Evolutionary conservation across 2,113 vertebrate genomes (phyloP).

Genomic region (Oreotrochilus melanogaster): DNA sequence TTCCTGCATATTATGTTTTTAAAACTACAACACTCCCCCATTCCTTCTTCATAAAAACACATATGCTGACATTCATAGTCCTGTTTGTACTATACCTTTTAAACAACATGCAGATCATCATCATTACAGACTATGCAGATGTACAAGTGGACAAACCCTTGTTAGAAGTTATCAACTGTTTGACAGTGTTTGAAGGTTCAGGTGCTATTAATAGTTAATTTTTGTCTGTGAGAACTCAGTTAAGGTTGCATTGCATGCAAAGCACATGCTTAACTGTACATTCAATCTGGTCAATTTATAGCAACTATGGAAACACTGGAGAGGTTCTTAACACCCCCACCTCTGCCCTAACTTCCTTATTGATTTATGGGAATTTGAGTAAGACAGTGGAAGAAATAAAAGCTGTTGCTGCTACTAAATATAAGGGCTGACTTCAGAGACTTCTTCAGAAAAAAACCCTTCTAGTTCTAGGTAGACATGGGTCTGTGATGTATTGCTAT

Average conservation of each 20-base stretch:
- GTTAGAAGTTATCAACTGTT: neutral
- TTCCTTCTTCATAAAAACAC: neutral
- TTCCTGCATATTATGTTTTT: neutral
- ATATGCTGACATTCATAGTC: neutral
- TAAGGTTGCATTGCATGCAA: neutral
- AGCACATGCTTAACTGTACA: neutral
- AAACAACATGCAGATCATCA: neutral
- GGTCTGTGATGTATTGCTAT: neutral
- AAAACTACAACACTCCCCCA: neutral
- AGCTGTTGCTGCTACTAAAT: neutral
- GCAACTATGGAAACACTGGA: neutral
- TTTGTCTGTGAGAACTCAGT: neutral
- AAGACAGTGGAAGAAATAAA: neutral
- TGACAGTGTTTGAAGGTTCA: neutral
- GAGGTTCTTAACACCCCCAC: neutral
- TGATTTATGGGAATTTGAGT: neutral
- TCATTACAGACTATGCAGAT: neutral
- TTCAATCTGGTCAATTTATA: neutral
- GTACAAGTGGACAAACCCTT: neutral
- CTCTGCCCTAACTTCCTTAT: rapidly evolving
- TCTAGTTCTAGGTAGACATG: neutral
- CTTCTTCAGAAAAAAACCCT: neutral
- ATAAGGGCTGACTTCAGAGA: neutral
- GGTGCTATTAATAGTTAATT: neutral
- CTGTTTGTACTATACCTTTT: neutral